phyloP scores from a whole-genome alignment of 2,888 invertebrate genomes.

The Auanema freiburgensis region DNA sequence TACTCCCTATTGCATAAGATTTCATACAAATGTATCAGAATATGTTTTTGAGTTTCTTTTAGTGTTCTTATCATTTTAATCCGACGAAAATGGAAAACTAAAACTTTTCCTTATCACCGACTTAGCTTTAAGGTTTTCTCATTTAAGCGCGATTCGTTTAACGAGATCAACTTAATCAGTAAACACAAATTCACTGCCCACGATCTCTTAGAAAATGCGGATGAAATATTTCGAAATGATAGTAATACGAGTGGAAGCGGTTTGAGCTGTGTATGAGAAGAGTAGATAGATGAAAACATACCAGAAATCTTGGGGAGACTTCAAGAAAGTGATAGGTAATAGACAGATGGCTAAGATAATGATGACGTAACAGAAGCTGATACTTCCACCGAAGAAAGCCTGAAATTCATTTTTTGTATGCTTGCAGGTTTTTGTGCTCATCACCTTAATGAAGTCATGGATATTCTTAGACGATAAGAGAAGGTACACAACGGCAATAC shows the following conservation, averaged over 20 bases:
- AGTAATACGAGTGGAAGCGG: too few species aligned
- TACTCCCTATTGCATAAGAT: neutral
- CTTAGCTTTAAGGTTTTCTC: too few species aligned
- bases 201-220: too few species aligned
- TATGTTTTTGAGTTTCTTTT: neutral
- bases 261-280: too few species aligned
- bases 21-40: neutral
- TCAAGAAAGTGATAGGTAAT: conserved; percentile 58
- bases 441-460: conserved; percentile 56
- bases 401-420: conserved; percentile 20
- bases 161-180: too few species aligned
- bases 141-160: too few species aligned
- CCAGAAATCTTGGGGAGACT: conserved; percentile 63
- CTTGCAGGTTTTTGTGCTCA: too few species aligned
- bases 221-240: too few species aligned
- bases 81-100: too few species aligned
- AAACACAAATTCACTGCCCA: too few species aligned
- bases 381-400: conserved; percentile 36
- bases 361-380: conserved; percentile 55
- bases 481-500: conserved; percentile 55
- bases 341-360: conserved; percentile 54
- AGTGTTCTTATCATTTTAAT: too few species aligned
- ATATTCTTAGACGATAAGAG: conserved; percentile 60
- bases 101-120: too few species aligned
- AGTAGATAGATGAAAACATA: conserved; percentile 16